A percentile compares a stretch with the other conserved stretches of the same genome.
Conservation (phyloP, 37 sponge, comb jelly and placozoan species). For the Cliona cf. orientalis region DNA sequence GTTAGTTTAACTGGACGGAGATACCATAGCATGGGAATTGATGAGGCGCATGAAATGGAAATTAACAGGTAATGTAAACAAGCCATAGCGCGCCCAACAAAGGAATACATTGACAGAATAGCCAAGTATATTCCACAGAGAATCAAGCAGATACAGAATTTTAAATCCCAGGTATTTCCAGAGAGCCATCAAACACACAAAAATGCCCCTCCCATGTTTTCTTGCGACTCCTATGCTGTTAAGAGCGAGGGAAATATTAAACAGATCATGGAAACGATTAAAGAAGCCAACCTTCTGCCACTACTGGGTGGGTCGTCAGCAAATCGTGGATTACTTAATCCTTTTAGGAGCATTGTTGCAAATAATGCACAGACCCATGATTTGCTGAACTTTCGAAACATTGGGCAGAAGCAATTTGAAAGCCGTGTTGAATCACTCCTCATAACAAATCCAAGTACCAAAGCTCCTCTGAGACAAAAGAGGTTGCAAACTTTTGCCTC, state of each 20-base stretch:
- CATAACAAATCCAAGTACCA: slow-evolving; percentile 7
- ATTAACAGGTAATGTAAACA: slow-evolving; percentile 17
- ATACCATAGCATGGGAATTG: slow-evolving; percentile 25
- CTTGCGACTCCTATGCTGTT: not conserved
- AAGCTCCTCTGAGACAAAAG: not conserved
- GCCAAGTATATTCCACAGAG: slow-evolving; percentile 13
- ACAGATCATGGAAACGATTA: not conserved
- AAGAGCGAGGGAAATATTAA: not conserved
- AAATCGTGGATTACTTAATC: not conserved
- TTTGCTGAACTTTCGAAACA: not conserved
- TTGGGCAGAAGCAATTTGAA: slow-evolving; percentile 2
- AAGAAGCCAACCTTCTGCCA: not conserved
- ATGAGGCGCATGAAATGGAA: slow-evolving; percentile 49
- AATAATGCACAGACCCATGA: not conserved
- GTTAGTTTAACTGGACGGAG: slow-evolving; percentile 10
- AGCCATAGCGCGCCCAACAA: slow-evolving; percentile 21
- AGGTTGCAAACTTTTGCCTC: not conserved
- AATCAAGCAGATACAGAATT: slow-evolving; percentile 4
- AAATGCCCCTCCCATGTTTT: not conserved
- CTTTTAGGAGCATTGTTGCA: not conserved
- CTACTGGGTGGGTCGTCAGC: not conserved
- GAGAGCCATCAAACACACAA: not conserved
- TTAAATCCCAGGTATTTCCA: slow-evolving; percentile 17
- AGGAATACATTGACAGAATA: slow-evolving; percentile 20
- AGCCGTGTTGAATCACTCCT: not conserved